Conservation (phyloP, 2,113 vertebrate genomes). For the Conger conger region DNA sequence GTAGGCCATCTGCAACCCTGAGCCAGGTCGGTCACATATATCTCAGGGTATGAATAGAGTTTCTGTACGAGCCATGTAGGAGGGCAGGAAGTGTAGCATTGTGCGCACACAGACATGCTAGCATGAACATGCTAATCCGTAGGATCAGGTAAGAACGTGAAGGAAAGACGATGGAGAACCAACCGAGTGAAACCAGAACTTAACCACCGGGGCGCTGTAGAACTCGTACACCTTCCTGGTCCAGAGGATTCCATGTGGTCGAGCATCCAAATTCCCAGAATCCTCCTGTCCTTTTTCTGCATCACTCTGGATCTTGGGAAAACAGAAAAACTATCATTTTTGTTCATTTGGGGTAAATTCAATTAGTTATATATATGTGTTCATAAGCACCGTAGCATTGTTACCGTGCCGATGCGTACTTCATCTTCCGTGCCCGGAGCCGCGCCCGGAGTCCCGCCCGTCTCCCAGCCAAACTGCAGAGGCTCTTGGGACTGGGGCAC, state of each 20-base stretch:
- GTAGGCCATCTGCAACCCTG: not conserved
- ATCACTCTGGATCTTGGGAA: constrained; percentile 51
- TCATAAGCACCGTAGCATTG: not conserved
- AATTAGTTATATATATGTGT: not conserved
- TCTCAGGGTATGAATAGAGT: not conserved
- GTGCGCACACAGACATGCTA: too few species aligned
- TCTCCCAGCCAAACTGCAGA: constrained; percentile 76
- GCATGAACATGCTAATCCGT: too few species aligned
- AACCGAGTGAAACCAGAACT: constrained; percentile 98
- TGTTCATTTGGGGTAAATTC: not conserved
- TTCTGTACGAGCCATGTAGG: not conserved
- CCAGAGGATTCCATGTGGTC: constrained; percentile 64
- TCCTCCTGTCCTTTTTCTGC: constrained; percentile 71
- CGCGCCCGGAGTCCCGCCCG: constrained; percentile 60
- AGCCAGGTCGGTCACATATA: too few species aligned
- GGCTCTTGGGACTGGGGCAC: constrained; percentile 88
- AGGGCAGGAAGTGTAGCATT: too few species aligned
- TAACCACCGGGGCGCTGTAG: constrained; percentile 94
- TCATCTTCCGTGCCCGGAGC: constrained; percentile 48
- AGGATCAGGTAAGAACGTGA: not conserved
- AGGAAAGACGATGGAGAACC: constrained; percentile 46
- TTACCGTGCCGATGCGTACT: constrained; percentile 39
- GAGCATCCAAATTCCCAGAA: constrained; percentile 40
- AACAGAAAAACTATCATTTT: too few species aligned
- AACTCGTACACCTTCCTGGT: constrained; percentile 86